phyloP scores from a whole-genome alignment of 2,888 invertebrate species.

The Acronicta psi region DNA sequence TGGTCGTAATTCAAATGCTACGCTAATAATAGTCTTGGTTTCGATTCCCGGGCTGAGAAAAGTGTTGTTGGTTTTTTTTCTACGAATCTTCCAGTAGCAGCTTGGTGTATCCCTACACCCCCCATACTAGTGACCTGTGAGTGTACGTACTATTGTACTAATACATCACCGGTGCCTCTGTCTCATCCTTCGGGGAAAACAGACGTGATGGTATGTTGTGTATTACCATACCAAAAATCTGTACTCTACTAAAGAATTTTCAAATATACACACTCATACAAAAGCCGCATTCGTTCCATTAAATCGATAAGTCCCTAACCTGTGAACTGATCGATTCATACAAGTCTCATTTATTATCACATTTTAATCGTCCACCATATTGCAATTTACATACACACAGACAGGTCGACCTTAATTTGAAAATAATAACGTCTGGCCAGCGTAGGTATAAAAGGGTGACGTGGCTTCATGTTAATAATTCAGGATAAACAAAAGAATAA shows the following conservation, averaged over 20 bases:
- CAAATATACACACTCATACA: neutral
- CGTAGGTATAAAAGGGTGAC: constrained; percentile 58
- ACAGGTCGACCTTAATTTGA: constrained; percentile 82
- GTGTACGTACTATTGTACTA: too few relatives aligned
- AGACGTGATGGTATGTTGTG: too few relatives aligned
- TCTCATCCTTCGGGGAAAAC: too few relatives aligned
- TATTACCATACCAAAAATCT: too few relatives aligned
- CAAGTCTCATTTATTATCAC: constrained; percentile 61
- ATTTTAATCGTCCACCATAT: constrained; percentile 69
- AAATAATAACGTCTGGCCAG: constrained; percentile 84
- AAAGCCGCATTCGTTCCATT: constrained; percentile 38
- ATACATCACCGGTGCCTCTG: too few relatives aligned
- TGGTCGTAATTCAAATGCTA: too few relatives aligned
- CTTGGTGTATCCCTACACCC: too few relatives aligned
- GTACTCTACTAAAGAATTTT: neutral
- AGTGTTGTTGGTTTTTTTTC: too few relatives aligned
- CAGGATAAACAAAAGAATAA: constrained; percentile 10
- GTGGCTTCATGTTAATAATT: neutral
- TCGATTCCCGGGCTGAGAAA: too few relatives aligned
- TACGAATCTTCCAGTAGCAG: too few relatives aligned
- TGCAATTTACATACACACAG: constrained; percentile 76
- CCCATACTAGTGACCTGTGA: too few relatives aligned
- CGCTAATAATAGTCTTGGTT: too few relatives aligned
- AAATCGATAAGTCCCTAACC: constrained; percentile 41
- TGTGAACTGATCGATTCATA: constrained; percentile 31